These are phyloP conservation scores for Diceros bicornis DNA, from an alignment of 2,797 vertebrate genomes.

Conservation along the genomic window DNA sequence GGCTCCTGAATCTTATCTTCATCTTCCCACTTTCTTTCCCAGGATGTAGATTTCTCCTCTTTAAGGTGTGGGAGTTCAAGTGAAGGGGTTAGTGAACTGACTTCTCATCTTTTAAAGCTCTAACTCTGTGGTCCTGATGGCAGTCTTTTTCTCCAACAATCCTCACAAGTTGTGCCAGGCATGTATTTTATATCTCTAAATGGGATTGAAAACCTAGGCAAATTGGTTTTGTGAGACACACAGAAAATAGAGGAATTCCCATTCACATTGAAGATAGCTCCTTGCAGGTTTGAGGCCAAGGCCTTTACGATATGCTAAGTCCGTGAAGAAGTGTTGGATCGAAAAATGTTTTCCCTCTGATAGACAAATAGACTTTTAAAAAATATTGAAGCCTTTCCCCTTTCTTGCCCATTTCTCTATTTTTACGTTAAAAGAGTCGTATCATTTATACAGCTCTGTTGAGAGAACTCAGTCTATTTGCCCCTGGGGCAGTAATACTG, in stretches of 20 bases:
- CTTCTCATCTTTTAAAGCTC: not conserved
- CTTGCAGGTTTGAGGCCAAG: not conserved
- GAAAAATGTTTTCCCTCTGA: not conserved
- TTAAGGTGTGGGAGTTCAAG: not conserved
- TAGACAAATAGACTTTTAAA: not conserved
- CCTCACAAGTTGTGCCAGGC: fast-evolving
- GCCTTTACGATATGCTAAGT: not conserved
- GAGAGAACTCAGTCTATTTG: not conserved
- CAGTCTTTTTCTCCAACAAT: not conserved
- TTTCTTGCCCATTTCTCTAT: not conserved
- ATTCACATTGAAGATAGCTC: fast-evolving
- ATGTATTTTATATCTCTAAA: not conserved
- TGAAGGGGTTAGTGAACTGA: fast-evolving
- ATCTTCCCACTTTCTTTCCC: not conserved
- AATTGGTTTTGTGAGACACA: not conserved
- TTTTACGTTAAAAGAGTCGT: not conserved
- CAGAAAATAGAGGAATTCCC: not conserved
- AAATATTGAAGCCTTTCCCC: not conserved
- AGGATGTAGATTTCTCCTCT: not conserved
- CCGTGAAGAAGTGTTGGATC: not conserved
- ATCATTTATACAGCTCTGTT: not conserved
- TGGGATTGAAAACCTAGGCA: not conserved
- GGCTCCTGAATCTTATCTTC: fast-evolving
- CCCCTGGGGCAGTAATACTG: not conserved
- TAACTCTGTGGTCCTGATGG: fast-evolving